Evolutionary conservation across 2,797 vertebrate species (phyloP), one percentile per base, ranked within the genome.

Genomic region (Diglossa cyanea): DNA sequence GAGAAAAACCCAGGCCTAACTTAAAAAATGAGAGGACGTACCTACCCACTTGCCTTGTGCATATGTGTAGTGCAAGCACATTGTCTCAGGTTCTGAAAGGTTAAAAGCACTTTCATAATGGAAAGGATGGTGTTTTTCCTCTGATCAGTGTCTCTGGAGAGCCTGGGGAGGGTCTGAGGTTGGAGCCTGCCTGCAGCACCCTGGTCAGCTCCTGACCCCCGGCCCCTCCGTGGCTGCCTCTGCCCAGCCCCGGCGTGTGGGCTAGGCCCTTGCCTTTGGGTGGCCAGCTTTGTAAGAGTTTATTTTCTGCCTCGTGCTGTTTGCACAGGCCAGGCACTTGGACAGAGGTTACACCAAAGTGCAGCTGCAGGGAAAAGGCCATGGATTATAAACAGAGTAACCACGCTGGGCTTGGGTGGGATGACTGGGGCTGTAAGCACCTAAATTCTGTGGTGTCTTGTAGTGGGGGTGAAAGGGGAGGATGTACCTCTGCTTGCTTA

Each of bases 221-320:
- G 26, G 31, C 50, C 35, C 44, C 79, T 67, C 33, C 25, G 0
- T 0, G 2, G 67, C 21, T 4, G 0, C 11, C 19, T 42, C 65
- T 37, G 53, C 4, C 48, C 73, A 21, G 0, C 2, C 11, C 37
- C 5, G 2, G 5, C 17, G 1, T 1, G 2, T 0, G 4, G 23
- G 28, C 37, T 63, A 4, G 0, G 24, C 5, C 57, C 19, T 39
- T 24, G 45, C 3, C 37, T 58, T 23, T 6, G 66, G 30, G 5
- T 0, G 0, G 2, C 1, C 13, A 2, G 58, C 35, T 16, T 10
- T 37, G 42, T 23, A 14, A 23, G 28, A 4, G 16, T 30, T 79
- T 11, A 0, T 35, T 51, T 48, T 16, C 13, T 40, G 42, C 54
- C 53, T 44, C 1, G 6, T 17, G 25, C 0, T 25, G 28, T 17